These are phyloP conservation scores for Florisuga fusca DNA, from an alignment of 2,797 vertebrate species.

Conservation along the genomic window DNA sequence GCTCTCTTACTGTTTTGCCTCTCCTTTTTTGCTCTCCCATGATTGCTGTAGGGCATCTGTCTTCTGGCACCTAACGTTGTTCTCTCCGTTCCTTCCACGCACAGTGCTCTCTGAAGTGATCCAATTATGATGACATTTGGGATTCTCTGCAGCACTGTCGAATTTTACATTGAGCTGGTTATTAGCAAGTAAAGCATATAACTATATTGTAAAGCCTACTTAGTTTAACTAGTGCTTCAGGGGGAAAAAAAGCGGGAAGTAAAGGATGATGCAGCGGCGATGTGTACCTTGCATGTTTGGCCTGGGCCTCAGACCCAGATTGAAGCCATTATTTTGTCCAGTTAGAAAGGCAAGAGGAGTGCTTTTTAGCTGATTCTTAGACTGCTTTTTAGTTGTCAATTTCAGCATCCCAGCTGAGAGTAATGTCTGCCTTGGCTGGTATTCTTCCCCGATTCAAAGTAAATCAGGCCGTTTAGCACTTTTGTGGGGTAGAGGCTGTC, in stretches of 20 bases:
- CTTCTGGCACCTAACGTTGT: background rate
- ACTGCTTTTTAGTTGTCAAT: background rate
- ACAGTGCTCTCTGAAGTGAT: background rate
- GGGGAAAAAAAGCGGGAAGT: background rate
- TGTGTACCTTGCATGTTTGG: background rate
- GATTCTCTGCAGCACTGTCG: background rate
- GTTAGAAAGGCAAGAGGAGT: background rate
- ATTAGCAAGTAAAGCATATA: background rate
- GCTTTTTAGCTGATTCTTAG: background rate
- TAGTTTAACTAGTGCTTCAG: background rate
- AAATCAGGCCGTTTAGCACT: background rate
- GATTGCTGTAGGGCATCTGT: background rate
- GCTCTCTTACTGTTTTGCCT: background rate
- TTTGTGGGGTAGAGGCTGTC: background rate
- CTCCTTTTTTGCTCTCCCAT: background rate
- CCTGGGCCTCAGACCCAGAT: background rate
- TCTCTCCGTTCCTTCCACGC: background rate
- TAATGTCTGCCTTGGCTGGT: background rate
- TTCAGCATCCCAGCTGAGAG: background rate
- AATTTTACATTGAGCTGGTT: conserved; percentile 11
- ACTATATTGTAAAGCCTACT: background rate
- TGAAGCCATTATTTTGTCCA: background rate
- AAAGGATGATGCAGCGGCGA: background rate
- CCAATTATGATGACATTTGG: background rate
- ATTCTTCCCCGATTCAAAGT: background rate